These are phyloP conservation scores for Pocillopora damicornis DNA, from an alignment of 64 coral and sea anemone genomes.

Conservation along the genomic window DNA sequence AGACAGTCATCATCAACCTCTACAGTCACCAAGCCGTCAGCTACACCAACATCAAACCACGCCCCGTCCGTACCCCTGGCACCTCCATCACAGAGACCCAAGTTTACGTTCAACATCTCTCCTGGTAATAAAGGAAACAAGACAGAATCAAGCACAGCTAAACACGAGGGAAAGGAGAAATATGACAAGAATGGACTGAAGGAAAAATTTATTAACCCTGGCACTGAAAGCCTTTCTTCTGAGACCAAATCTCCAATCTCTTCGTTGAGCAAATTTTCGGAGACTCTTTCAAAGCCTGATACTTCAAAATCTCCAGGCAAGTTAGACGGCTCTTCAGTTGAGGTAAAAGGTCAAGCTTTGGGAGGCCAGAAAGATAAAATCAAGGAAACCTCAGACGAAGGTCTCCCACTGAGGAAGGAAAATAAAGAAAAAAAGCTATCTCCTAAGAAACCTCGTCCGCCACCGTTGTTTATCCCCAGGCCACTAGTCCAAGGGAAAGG, in stretches of 20 bases:
- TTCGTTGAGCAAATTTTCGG: background rate
- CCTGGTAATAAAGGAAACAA: conserved; percentile 3
- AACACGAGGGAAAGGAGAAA: conserved; percentile 5
- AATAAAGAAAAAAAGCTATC: conserved; percentile 38
- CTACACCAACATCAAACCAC: conserved; percentile 35
- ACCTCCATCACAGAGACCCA: conserved; percentile 40
- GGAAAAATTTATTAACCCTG: background rate
- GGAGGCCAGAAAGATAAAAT: background rate
- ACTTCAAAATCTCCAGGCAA: background rate
- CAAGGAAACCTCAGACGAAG: conserved; percentile 34
- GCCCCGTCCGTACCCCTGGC: conserved; percentile 31
- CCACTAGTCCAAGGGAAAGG: conserved; percentile 20
- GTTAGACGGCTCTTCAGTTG: background rate
- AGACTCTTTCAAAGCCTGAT: background rate
- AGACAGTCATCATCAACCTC: conserved; percentile 20
- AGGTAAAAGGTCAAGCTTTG: conserved; percentile 15
- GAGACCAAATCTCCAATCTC: conserved; percentile 28
- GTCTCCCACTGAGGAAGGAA: conserved; percentile 51
- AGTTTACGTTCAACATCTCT: conserved; percentile 65
- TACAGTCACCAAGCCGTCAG: conserved; percentile 28
- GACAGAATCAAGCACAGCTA: background rate
- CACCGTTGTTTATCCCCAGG: conserved; percentile 75
- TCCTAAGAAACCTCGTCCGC: conserved; percentile 71
- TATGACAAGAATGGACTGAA: background rate
- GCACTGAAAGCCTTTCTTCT: background rate